These are phyloP conservation scores for Dolomedes plantarius DNA, from an alignment of 2,888 invertebrate genomes.

Conservation along the genomic window DNA sequence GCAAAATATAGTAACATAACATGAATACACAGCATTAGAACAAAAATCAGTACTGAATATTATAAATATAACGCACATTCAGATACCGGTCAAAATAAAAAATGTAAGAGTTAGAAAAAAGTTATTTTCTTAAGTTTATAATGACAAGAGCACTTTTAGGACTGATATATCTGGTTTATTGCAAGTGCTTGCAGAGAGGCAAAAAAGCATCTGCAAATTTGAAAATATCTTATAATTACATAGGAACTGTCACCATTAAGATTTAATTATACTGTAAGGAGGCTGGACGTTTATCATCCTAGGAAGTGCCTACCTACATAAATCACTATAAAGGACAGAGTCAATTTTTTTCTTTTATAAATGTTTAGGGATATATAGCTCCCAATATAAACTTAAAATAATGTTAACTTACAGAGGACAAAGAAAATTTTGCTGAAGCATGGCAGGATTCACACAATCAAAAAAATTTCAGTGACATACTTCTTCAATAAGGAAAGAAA, in stretches of 20 bases:
- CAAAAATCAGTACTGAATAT: not conserved
- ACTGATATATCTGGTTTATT: slow-evolving; percentile 51
- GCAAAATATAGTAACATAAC: slow-evolving; percentile 42
- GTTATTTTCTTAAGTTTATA: slow-evolving; percentile 24
- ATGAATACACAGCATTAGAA: not conserved
- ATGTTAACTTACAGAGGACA: not conserved
- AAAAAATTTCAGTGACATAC: no score
- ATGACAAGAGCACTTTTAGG: slow-evolving; percentile 66
- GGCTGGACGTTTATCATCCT: slow-evolving; percentile 67
- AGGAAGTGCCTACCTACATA: slow-evolving; percentile 65
- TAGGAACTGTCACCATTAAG: slow-evolving; percentile 69
- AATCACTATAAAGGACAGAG: slow-evolving; percentile 49
- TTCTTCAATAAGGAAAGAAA: no score
- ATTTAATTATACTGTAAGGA: slow-evolving; percentile 56
- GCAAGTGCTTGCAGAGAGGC: slow-evolving; percentile 28
- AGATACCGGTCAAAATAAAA: not conserved
- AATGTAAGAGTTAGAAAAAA: not conserved
- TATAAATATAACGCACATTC: not conserved
- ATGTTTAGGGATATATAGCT: not conserved
- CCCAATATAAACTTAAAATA: not conserved
- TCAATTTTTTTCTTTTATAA: not conserved
- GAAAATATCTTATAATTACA: slow-evolving; percentile 55
- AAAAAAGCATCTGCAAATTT: slow-evolving; percentile 46
- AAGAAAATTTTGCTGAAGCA: not conserved
- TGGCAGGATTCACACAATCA: slow-evolving; percentile 8